These are phyloP conservation scores for Spodoptera exigua DNA, from an alignment of 2,888 invertebrate species.

Conservation along the genomic window DNA sequence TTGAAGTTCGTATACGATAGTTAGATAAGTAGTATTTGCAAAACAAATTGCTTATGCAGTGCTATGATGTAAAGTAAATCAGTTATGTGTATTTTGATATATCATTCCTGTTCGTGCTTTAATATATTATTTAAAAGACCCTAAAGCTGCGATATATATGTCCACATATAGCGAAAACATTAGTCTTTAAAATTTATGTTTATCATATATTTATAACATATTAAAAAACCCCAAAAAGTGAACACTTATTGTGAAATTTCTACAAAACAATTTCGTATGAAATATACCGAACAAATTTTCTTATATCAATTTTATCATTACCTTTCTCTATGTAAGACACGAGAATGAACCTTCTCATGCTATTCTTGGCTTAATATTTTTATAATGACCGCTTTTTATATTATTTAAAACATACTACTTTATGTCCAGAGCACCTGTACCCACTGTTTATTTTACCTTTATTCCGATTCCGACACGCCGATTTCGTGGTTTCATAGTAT, in stretches of 20 bases:
- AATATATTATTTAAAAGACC: too few species aligned
- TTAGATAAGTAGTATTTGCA: background rate
- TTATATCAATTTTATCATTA: background rate
- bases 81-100: too few species aligned
- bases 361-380: slow-evolving; percentile 66
- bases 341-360: slow-evolving; percentile 13
- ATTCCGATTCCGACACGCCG: slow-evolving; percentile 87
- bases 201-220: too few species aligned
- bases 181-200: too few species aligned
- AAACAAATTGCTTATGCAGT: slow-evolving; percentile 2
- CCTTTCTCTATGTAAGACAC: background rate
- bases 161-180: too few species aligned
- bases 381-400: slow-evolving; percentile 77
- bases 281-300: background rate
- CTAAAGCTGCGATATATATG: too few species aligned
- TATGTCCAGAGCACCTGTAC: slow-evolving; percentile 75
- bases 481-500: slow-evolving; percentile 88
- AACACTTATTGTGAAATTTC: too few species aligned
- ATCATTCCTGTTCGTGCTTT: background rate
- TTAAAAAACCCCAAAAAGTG: too few species aligned
- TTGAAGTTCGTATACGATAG: background rate
- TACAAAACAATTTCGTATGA: background rate
- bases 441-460: slow-evolving; percentile 87
- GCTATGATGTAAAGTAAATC: too few species aligned
- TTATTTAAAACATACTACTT: slow-evolving; percentile 66